Base-by-base conservation (phyloP, 64 coral and sea anemone species). In the Pachyseris speciosa region DNA sequence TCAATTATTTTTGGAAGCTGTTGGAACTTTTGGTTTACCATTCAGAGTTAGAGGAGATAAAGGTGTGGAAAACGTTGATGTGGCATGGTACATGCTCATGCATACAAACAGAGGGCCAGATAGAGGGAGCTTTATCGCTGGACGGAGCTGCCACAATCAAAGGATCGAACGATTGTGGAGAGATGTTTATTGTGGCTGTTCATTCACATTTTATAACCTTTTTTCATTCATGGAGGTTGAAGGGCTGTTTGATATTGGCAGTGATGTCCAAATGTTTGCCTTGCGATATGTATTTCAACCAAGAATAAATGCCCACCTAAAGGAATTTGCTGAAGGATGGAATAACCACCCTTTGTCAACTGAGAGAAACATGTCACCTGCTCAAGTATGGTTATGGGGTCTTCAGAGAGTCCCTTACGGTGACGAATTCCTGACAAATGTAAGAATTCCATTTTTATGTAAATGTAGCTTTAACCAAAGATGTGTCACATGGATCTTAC, bases 111-210 rank as follows among this genome's bases (percentile, higher is more conserved):
- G 74, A 69, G 88, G 88, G n/a, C 88, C 88, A 26, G 60, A 81
- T 42, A 79, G 88, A 71, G 88, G 88, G n/a, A 90, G 88, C 45
- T 89, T 89, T 73, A 87, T 87, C 55, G 85, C 68, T 34, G 85
- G 85, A 32, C 69, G 69, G 51, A 87, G 45, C n/a, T n/a, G n/a
- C n/a, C n/a, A n/a, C n/a, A n/a, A n/a, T n/a, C n/a, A n/a, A n/a
- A n/a, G n/a, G n/a, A n/a, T n/a, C n/a, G n/a, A n/a, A n/a, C n/a
- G n/a, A n/a, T n/a, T n/a, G n/a, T n/a, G n/a, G n/a, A n/a, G 67
- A 60, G 85, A 87, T 49, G 49, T 87, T 26, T 87, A 50, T 26
- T 60, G 20, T 71, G 85, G 85, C 9, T 89, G 87, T 42, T 59
- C 38, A 64, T 83, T 51, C 55, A 83, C 34, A 48, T 87, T 70